Conservation (phyloP, 2,888 invertebrate genomes). For the Scaptomyza flava region DNA sequence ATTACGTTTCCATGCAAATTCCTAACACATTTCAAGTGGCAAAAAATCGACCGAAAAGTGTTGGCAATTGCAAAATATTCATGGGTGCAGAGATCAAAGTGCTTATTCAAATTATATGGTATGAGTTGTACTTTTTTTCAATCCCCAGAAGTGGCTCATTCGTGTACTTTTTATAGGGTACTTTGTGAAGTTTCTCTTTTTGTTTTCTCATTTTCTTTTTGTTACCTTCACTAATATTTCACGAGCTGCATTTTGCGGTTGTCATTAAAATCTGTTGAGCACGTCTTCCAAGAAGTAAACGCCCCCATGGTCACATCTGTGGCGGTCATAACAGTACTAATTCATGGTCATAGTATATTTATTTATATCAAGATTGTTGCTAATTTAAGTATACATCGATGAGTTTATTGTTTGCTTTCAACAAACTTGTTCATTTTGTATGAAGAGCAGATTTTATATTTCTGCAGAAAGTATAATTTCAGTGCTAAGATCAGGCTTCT, state of each 20-base stretch:
- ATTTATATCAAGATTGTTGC: neutral
- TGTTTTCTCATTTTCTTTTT: neutral
- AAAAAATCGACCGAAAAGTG: neutral
- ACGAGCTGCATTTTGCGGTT: neutral
- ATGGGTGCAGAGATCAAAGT: conserved; percentile 6
- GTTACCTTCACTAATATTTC: neutral
- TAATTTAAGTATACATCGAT: conserved; percentile 1
- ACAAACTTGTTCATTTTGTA: too few relatives aligned
- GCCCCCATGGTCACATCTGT: conserved; percentile 4
- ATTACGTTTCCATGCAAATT: conserved; percentile 49
- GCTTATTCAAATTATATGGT: neutral
- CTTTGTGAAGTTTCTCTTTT: neutral
- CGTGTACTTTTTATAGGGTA: neutral
- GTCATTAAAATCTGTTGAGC: neutral
- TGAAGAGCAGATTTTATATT: neutral
- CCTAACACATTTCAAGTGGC: conserved; percentile 1
- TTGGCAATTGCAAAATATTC: conserved; percentile 2
- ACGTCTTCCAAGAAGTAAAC: neutral
- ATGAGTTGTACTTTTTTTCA: neutral
- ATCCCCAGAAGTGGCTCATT: conserved; percentile 1
- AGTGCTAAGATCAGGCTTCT: neutral
- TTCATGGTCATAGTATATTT: neutral
- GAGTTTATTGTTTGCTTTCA: conserved; percentile 2
- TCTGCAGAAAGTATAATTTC: neutral
- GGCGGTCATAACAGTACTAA: conserved; percentile 1